Evolutionary conservation across 2,113 vertebrate species (phyloP), one percentile per base, ranked within the genome.

Genomic region (Petrocephalus microphthalmus): DNA sequence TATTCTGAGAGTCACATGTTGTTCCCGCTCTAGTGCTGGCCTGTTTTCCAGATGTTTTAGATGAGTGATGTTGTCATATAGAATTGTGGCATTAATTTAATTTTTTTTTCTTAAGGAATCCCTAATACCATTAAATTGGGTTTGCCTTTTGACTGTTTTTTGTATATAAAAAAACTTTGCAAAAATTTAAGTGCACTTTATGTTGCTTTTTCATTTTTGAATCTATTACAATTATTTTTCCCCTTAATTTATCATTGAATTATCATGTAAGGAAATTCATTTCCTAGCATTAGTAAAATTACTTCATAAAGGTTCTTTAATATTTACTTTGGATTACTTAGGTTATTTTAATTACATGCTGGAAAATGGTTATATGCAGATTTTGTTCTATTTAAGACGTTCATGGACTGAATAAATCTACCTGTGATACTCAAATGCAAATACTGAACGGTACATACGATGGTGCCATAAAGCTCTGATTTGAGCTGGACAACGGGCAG

Each of bases 21-120:
- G 92, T 93, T 93, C 92, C 93, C 94, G 94, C 94, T 96, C 93
- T 95, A 91, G 95, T 95, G 93, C 94, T 95, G 93, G 94, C 90
- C 90, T 91, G 91, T 94, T 95, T 91, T 92, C 92, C 93, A 91
- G 29, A 92, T 94, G 93, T 95, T 93, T 91, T 96, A 94, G 94
- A 94, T 95, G 94, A 94, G 94, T 93, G 93, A 92, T 94, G 91
- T 92, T 92, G 93, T 95, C 93, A 93, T 91, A 94, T 94, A 95
- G 93, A 90, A 93, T 92, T 94, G 94, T 95, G 93, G 91, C 88
- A 87, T 91, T 90, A 87, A 89, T 90, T 92, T 91, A 60, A 86
- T 90, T 89, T 47, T 42, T 42, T 54, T 71, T 54, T 20, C 54
- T 71, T 81, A 57, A 87, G 85, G 85, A 84, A 74, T 33, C 51